Conservation (phyloP, 1,140 invertebrate species). For the Cyphomyrmex costatus region DNA sequence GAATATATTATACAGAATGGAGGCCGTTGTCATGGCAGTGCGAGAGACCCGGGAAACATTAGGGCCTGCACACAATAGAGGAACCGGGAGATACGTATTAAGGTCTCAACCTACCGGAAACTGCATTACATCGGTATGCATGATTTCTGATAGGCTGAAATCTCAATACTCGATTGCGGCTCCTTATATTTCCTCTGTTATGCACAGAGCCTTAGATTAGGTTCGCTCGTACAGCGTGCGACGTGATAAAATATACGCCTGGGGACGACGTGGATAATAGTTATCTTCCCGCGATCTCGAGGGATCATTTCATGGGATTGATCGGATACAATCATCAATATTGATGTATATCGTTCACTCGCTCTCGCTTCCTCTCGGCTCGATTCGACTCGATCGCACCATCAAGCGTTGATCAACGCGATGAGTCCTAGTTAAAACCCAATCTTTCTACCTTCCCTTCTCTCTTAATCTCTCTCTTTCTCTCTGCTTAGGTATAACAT, state of each 20-base stretch:
- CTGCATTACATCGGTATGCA: too few species aligned
- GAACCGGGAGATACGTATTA: too few species aligned
- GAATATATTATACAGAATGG: too few species aligned
- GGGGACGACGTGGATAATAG: neutral
- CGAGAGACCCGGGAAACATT: neutral
- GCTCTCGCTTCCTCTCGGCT: conserved; percentile 5
- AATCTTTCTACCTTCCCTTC: neutral
- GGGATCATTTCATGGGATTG: neutral
- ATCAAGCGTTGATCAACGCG: neutral
- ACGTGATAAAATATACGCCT: neutral
- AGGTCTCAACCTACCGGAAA: too few species aligned
- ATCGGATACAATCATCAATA: neutral
- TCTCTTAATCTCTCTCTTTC: too few species aligned
- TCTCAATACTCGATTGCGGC: too few species aligned
- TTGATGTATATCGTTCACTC: neutral
- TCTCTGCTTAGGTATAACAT: too few species aligned
- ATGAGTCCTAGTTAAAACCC: conserved; percentile 16
- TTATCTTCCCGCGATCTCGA: neutral
- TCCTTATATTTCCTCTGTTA: too few species aligned
- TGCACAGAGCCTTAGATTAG: too few species aligned
- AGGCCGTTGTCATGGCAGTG: neutral
- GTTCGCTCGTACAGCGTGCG: neutral
- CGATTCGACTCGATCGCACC: neutral
- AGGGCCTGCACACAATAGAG: too few species aligned
- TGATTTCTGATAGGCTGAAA: too few species aligned